Base-by-base conservation (phyloP, 2,797 vertebrate species). In the Neosilurus mollespiculum region DNA sequence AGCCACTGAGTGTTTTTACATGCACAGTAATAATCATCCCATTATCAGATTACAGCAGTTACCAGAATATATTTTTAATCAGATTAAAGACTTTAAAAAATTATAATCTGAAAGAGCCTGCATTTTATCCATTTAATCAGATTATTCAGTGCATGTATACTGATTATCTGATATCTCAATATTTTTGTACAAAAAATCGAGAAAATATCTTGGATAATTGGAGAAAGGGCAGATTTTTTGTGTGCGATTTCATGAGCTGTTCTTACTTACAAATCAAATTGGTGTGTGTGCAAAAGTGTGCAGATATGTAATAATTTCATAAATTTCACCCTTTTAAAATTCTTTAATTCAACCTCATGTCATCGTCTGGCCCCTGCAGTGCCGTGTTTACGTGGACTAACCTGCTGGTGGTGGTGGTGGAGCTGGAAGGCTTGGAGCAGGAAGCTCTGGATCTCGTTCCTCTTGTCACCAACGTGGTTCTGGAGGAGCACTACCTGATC, bases 331-430 rank as follows among this genome's bases (percentile, higher is more conserved):
- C n/a, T n/a, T n/a, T n/a, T n/a, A n/a, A n/a, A n/a, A n/a, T n/a
- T n/a, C n/a, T 26, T 75, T 58, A 58, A 30, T 10, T 10, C 4
- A 2, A n/a, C 11, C 37, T 71, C 16, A 18, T 53, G 2, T 15
- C 49, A 58, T 15, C 34, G 58, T 53, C 49, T 26, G 53, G 71
- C 14, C 9, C 30, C 26, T n/a, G 12, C 87, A 95, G 94, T 78
- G 98, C 98, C 0, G 98, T 99, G 89, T 99, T 99, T 89, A 98
- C 97, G 0, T 99, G 97, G 98, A 98, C 98, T 72, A 99, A 98
- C 93, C 94, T 99, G 87, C 94, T 99, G 15, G 98, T 99, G 87
- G 97, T 98, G 85, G 97, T 99, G 64, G 96, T 98, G 89, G 98
- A 99, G 90, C 92, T 99, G 88, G 97, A 97, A 6, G 98, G 97